Evolutionary conservation across 1,140 invertebrate species (phyloP).

Genomic region (Whitmania pigra): DNA sequence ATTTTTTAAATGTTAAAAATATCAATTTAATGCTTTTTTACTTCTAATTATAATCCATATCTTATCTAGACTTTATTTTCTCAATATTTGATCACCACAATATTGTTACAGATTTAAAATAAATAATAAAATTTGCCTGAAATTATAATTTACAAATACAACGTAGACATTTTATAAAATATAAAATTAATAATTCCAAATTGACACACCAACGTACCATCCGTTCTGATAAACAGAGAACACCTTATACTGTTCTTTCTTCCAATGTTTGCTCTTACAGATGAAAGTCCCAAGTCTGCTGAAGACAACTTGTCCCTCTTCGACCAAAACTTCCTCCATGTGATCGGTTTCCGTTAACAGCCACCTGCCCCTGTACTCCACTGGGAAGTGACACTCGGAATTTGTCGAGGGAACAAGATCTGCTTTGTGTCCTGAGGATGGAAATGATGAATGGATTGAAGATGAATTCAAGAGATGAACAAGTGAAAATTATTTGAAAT

Average conservation of each 20-base stretch:
- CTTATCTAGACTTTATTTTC: no score
- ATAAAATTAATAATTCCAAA: no score
- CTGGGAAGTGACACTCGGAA: constrained; percentile 22
- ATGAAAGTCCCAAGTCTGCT: constrained; percentile 20
- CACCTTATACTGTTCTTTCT: constrained; percentile 22
- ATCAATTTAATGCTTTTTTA: no score
- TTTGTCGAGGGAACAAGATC: constrained; percentile 18
- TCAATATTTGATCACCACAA: no score
- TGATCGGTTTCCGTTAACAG: constrained; percentile 9
- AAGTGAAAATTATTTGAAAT: no score
- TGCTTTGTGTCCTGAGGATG: constrained; percentile 14
- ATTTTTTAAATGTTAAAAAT: no score
- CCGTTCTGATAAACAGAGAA: constrained; percentile 23
- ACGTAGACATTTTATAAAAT: no score
- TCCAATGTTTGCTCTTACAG: constrained; percentile 26
- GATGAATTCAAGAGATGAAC: no score
- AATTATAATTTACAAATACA: no score
- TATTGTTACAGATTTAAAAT: no score
- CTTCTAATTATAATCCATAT: no score
- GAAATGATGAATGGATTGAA: background rate
- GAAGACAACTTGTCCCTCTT: constrained; percentile 17
- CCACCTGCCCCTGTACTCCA: constrained; percentile 20
- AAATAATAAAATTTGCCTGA: no score
- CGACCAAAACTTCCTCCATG: constrained; percentile 17
- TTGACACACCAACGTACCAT: constrained; percentile 18